These are phyloP conservation scores for Trichopoda pennipes DNA, from an alignment of 2,888 invertebrate species.

Conservation along the genomic window DNA sequence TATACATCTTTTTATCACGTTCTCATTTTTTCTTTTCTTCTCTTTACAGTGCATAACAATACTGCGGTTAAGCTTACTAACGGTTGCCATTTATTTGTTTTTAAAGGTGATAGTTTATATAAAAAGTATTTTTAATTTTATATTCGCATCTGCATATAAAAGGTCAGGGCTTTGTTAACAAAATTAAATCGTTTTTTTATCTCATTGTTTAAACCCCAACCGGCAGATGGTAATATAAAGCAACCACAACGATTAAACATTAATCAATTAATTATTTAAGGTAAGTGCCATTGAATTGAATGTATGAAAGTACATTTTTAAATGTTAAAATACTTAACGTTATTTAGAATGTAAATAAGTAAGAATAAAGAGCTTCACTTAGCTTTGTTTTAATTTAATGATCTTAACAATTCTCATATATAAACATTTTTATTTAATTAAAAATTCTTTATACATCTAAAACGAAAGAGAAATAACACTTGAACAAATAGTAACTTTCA, in stretches of 20 bases:
- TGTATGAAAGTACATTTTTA: background rate
- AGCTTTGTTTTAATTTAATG: too few species aligned
- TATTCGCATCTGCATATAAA: slow-evolving; percentile 1
- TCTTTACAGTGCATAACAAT: slow-evolving; percentile 49
- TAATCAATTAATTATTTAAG: slow-evolving; percentile 46
- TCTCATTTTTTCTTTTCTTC: slow-evolving; percentile 23
- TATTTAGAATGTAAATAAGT: too few species aligned
- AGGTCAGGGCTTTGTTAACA: slow-evolving; percentile 50
- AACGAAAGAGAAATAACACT: too few species aligned
- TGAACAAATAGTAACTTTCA: too few species aligned
- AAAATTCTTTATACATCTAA: too few species aligned
- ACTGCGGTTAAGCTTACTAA: slow-evolving; percentile 42
- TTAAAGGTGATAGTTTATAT: background rate
- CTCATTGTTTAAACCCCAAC: slow-evolving; percentile 8
- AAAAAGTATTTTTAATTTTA: slow-evolving; percentile 11
- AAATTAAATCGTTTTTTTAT: slow-evolving; percentile 36
- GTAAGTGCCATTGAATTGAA: slow-evolving; percentile 39
- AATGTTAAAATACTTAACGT: too few species aligned
- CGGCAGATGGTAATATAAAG: background rate
- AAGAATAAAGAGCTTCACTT: too few species aligned
- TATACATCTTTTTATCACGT: background rate
- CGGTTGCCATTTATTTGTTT: slow-evolving; percentile 29
- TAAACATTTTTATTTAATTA: too few species aligned
- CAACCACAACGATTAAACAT: background rate
- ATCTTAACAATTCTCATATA: too few species aligned